Evolutionary conservation across 2,797 vertebrate genomes (phyloP).

Genomic region (Pantherophis alleghaniensis): DNA sequence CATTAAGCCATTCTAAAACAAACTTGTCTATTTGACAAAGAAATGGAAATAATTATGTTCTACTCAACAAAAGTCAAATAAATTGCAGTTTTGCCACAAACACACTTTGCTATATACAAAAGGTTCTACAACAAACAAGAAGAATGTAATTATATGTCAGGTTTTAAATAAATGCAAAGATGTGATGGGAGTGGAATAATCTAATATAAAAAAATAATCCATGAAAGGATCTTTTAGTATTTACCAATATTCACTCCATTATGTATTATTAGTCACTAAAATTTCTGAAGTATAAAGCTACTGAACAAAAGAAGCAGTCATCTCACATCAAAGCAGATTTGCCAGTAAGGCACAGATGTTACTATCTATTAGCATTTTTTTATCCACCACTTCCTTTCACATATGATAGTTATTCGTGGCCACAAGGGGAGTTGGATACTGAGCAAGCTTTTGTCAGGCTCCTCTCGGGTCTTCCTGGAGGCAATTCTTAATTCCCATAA

Average conservation of each 20-base stretch:
- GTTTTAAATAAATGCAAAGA: neutral
- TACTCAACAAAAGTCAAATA: neutral
- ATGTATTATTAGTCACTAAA: neutral
- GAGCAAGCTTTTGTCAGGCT: neutral
- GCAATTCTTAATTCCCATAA: neutral
- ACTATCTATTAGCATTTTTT: neutral
- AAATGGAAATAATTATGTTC: slow-evolving; percentile 22
- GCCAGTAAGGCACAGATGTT: neutral
- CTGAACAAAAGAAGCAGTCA: neutral
- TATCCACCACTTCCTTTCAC: neutral
- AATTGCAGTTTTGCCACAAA: neutral
- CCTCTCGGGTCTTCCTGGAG: neutral
- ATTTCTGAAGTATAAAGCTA: neutral
- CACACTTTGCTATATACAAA: neutral
- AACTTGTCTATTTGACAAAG: slow-evolving; percentile 7
- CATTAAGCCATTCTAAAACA: slow-evolving; percentile 40
- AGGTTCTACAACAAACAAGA: neutral
- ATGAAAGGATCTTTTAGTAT: slow-evolving; percentile 8
- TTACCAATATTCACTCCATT: neutral
- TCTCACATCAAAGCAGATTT: neutral
- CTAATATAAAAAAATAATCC: neutral
- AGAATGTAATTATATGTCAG: neutral
- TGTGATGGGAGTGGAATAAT: neutral
- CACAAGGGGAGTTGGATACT: neutral
- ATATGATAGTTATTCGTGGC: neutral